Evolutionary conservation across 2,113 vertebrate genomes (phyloP).

Genomic region (Oenanthe melanoleuca): DNA sequence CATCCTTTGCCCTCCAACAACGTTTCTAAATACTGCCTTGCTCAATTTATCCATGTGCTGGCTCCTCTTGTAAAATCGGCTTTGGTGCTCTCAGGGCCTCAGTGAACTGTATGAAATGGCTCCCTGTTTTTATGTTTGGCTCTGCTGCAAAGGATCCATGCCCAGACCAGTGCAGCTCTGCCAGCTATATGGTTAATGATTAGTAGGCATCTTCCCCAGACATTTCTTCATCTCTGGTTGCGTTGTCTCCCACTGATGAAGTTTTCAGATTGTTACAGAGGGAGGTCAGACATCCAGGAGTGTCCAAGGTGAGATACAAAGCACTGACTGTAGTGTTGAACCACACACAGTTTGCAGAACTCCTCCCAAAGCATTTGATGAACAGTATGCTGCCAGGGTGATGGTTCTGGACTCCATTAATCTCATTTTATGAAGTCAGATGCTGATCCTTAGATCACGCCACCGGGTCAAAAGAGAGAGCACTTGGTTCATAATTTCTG

Average conservation of each 20-base stretch:
- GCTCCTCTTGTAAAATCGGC: background rate
- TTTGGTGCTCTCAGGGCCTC: background rate
- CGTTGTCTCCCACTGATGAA: background rate
- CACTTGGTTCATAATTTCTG: constrained; percentile 1
- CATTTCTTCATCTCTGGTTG: background rate
- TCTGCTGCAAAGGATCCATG: background rate
- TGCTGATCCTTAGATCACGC: background rate
- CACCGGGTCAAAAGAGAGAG: constrained; percentile 5
- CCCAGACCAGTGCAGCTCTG: background rate
- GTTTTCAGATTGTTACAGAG: background rate
- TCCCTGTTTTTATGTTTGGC: background rate
- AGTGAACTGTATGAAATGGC: background rate
- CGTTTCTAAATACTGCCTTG: background rate
- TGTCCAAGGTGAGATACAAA: background rate
- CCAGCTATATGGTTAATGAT: background rate
- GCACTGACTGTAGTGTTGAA: background rate
- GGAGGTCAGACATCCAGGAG: background rate
- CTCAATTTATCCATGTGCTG: background rate
- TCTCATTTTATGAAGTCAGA: background rate
- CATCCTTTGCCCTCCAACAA: background rate
- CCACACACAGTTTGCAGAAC: background rate
- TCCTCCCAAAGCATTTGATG: background rate
- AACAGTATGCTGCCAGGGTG: background rate
- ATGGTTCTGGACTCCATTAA: background rate
- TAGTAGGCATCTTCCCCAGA: accelerated